Percentiles rank a stretch among this genome's conserved stretches.
Conservation (phyloP, 2,888 invertebrate species). For the Hemistola chrysoprasaria region DNA sequence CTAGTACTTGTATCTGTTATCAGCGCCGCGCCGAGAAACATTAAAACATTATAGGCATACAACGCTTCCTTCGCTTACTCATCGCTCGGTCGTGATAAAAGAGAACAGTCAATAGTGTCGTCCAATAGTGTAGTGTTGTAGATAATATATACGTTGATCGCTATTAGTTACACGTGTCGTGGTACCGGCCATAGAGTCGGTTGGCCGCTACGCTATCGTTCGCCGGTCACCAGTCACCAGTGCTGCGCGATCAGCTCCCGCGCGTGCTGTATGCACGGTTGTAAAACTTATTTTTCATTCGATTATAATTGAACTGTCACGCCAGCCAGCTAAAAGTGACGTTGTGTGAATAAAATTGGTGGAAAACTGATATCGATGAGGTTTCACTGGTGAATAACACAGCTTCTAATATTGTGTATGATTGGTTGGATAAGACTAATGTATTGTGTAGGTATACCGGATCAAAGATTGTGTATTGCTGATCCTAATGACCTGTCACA, state of each 20-base stretch:
- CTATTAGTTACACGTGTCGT: constrained; percentile 38
- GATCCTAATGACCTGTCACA: constrained; percentile 42
- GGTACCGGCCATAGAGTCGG: constrained; percentile 71
- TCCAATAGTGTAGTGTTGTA: constrained; percentile 6
- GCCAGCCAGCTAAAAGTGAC: constrained; percentile 68
- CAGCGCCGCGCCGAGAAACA: constrained; percentile 53
- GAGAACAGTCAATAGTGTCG: constrained; percentile 15
- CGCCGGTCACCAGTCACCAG: constrained; percentile 77
- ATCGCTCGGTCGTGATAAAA: constrained; percentile 27
- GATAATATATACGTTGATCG: constrained; percentile 27
- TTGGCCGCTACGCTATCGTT: constrained; percentile 71
- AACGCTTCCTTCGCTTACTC: constrained; percentile 32
- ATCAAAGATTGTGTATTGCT: constrained; percentile 32
- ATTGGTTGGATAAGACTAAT: constrained; percentile 32
- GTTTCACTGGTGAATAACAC: constrained; percentile 57
- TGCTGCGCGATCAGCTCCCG: constrained; percentile 69
- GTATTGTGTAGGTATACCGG: constrained; percentile 26
- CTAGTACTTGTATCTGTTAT: constrained; percentile 54
- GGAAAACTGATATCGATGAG: constrained; percentile 46
- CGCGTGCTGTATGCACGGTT: constrained; percentile 63
- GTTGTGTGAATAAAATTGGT: constrained; percentile 60
- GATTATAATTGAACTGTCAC: constrained; percentile 58
- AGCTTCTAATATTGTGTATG: constrained; percentile 13
- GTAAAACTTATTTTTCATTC: constrained; percentile 40
- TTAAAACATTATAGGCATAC: constrained; percentile 38